phyloP scores from a whole-genome alignment of 2,888 invertebrate genomes.

The Cryptocephalus primarius region DNA sequence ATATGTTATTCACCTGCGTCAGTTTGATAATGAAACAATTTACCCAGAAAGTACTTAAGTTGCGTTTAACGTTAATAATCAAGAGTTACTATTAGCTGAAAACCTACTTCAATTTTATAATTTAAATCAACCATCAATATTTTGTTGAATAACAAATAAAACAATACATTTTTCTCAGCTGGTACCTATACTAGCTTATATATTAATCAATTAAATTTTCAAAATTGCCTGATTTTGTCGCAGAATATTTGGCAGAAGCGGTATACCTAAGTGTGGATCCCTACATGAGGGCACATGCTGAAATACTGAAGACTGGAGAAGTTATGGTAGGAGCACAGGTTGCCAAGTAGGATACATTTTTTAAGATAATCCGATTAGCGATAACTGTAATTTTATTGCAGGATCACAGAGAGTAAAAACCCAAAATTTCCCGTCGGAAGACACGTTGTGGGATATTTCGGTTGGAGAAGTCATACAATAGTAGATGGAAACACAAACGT shows the following conservation, averaged over 20 bases:
- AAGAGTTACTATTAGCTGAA: too few relatives aligned
- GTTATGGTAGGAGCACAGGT: not conserved
- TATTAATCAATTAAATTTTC: not conserved
- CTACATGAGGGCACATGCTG: conserved; percentile 51
- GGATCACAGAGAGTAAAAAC: conserved; percentile 57
- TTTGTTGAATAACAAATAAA: conserved; percentile 1
- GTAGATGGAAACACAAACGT: conserved; percentile 36
- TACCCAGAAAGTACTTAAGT: too few relatives aligned
- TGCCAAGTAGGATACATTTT: not conserved
- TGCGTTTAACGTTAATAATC: too few relatives aligned
- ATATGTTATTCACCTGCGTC: too few relatives aligned
- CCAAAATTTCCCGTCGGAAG: conserved; percentile 51
- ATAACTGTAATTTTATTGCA: conserved; percentile 20
- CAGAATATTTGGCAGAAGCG: conserved; percentile 57
- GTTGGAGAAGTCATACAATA: conserved; percentile 56
- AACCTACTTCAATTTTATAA: not conserved
- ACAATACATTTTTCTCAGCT: not conserved
- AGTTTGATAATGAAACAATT: too few relatives aligned
- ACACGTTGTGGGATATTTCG: conserved; percentile 49
- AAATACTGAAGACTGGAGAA: conserved; percentile 5
- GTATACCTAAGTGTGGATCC: conserved; percentile 63
- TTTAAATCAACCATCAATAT: not conserved
- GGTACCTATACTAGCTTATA: not conserved
- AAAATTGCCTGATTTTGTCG: too few relatives aligned
- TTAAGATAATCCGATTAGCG: not conserved